Conservation (phyloP, 1,140 invertebrate species). For the Orchestia grillus region DNA sequence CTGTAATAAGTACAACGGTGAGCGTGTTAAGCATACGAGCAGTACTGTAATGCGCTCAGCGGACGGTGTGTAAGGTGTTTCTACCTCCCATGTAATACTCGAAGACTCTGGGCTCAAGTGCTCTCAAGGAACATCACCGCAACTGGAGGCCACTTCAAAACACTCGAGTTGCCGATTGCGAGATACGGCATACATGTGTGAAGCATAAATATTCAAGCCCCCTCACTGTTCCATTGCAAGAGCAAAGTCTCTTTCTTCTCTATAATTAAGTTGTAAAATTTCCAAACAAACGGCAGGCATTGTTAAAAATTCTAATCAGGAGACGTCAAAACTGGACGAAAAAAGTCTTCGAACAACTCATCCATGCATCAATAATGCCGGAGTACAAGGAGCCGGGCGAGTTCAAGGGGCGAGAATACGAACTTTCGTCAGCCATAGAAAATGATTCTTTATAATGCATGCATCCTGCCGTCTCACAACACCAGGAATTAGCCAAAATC, state of each 20-base stretch:
- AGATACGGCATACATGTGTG: constrained; percentile 27
- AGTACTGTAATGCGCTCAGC: too few species aligned
- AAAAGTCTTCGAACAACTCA: neutral
- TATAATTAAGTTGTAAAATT: constrained; percentile 46
- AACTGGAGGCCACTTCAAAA: constrained; percentile 4
- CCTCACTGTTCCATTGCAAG: neutral
- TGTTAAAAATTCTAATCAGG: neutral
- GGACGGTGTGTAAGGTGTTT: neutral
- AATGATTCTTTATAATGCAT: neutral
- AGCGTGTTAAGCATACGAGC: neutral
- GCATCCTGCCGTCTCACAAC: neutral
- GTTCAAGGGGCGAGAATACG: too few species aligned
- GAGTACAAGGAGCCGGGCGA: neutral
- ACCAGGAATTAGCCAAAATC: neutral
- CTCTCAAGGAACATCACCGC: neutral
- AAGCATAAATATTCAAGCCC: constrained; percentile 38
- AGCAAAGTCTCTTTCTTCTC: neutral
- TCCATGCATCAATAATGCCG: neutral
- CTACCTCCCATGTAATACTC: neutral
- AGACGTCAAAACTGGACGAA: neutral
- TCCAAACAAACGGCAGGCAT: neutral
- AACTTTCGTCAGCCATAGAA: neutral
- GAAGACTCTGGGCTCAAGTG: neutral
- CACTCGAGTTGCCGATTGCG: neutral
- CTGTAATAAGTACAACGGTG: neutral